Base-by-base conservation (phyloP, 1,140 invertebrate species). In the Rhagoletis pomonella region DNA sequence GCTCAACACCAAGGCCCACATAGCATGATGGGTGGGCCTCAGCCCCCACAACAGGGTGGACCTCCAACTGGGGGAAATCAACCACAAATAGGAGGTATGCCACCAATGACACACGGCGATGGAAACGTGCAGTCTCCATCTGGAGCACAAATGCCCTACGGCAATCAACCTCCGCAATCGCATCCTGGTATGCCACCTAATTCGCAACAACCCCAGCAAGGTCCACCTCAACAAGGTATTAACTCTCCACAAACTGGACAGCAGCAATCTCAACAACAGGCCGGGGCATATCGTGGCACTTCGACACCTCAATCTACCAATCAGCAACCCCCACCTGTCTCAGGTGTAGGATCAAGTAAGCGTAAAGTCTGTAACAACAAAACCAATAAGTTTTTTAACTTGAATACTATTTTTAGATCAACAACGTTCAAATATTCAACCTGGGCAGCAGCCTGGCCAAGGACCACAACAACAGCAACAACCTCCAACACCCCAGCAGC, bases 1-100 rank as follows among this genome's bases (percentile, higher is more conserved):
- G n/a, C 91, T n/a, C 92, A 94, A 86, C 92, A 93, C 17, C 92
- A 93, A 17, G 94, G 94, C 81, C 93, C 93, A 60, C 94, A 94
- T 90, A 91, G 90, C n/a, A 94, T 94, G 92, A 94, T 94, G 90
- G 92, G 90, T 0, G 89, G 89, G 7, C 90, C 90, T 10, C 90
- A 90, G 29, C 89, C 90, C 7, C 88, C 90, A 6, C 90, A 89
- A 85, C 90, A 58, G 3, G 85, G 85, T 17, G 88, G 86, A 42
- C 86, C 73, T 29, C 77, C 87, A 19, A 64, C 77, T 39, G 58
- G 60, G 0, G 81, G 73, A 58, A 85, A 42, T 12, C 90, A 90
- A 42, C 87, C 88, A 44, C 90, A 90, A 84, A 90, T 90, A 86
- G 87, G 73, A 2, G 88, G 85, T 42, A 88, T 88, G 87, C 86